Percentiles rank a stretch among this genome's conserved stretches.
Conservation (phyloP, 1,140 invertebrate genomes). For the Tetragnatha versicolor region DNA sequence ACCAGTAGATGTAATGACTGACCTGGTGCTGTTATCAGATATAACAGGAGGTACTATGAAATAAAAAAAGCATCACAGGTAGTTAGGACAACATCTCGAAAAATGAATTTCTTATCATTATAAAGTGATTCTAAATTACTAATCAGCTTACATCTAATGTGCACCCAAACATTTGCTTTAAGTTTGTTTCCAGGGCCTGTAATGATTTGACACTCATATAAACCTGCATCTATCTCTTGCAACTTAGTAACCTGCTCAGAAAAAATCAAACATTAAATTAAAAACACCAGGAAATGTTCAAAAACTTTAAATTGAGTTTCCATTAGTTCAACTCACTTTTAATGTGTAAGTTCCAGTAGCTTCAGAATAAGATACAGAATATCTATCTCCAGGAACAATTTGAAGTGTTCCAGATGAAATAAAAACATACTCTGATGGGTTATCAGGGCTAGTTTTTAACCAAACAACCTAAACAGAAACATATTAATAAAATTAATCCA, state of each 20-base stretch:
- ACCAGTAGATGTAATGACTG: constrained; percentile 82
- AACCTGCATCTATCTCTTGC: constrained; percentile 90
- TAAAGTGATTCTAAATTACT: background rate
- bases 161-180: constrained; percentile 80
- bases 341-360: constrained; percentile 80
- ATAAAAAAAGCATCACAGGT: background rate
- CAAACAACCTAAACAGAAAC: constrained; percentile 63
- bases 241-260: constrained; percentile 83
- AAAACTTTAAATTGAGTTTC: background rate
- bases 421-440: constrained; percentile 53
- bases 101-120: constrained; percentile 1
- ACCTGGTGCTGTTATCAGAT: constrained; percentile 89
- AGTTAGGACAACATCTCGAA: background rate
- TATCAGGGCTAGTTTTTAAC: constrained; percentile 55
- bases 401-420: constrained; percentile 80
- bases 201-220: constrained; percentile 85
- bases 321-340: constrained; percentile 69
- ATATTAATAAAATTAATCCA: too few species aligned
- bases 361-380: constrained; percentile 80
- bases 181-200: constrained; percentile 80
- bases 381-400: constrained; percentile 75
- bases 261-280: background rate
- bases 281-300: background rate
- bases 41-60: constrained; percentile 77
- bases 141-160: constrained; percentile 70